These are phyloP conservation scores for Tachina grossa DNA, from an alignment of 2,888 invertebrate species.

Conservation along the genomic window DNA sequence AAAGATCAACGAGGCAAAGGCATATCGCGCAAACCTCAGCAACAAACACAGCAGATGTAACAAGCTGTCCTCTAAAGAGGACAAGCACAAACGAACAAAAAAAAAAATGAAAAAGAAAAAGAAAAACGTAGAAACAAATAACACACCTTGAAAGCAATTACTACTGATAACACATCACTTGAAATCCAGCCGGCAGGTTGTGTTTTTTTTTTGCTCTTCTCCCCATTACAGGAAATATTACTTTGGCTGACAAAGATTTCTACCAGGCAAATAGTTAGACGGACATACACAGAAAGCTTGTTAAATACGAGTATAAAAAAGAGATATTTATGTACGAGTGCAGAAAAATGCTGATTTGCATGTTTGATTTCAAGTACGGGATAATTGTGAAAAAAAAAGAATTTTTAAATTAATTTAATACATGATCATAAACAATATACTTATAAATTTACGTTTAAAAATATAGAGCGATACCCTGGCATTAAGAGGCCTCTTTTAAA, in stretches of 20 bases:
- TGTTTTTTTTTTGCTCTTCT: background rate
- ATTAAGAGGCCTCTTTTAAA: background rate
- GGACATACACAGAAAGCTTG: slow-evolving; percentile 27
- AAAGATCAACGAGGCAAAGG: slow-evolving; percentile 33
- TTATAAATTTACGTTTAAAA: slow-evolving; percentile 45
- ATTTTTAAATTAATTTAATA: slow-evolving; percentile 62
- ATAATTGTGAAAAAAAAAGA: background rate
- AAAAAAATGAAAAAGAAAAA: background rate
- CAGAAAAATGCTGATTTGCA: slow-evolving; percentile 47
- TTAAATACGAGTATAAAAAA: slow-evolving; percentile 28
- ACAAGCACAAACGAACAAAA: background rate
- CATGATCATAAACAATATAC: slow-evolving; percentile 61
- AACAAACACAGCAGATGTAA: background rate
- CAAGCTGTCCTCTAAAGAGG: slow-evolving; percentile 41
- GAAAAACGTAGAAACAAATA: slow-evolving; percentile 37
- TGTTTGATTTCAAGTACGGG: slow-evolving; percentile 38
- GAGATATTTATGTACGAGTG: slow-evolving; percentile 12
- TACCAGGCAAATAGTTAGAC: slow-evolving; percentile 8
- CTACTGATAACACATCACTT: slow-evolving; percentile 60
- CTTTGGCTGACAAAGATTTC: slow-evolving; percentile 48
- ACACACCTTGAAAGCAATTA: slow-evolving; percentile 61
- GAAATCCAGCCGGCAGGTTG: slow-evolving; percentile 47
- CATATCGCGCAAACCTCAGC: slow-evolving; percentile 34
- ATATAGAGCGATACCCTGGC: background rate
- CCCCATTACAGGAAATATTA: slow-evolving; percentile 54